These are phyloP conservation scores for Caenorhabditis afra DNA, from an alignment of 2,888 invertebrate genomes.

Conservation along the genomic window DNA sequence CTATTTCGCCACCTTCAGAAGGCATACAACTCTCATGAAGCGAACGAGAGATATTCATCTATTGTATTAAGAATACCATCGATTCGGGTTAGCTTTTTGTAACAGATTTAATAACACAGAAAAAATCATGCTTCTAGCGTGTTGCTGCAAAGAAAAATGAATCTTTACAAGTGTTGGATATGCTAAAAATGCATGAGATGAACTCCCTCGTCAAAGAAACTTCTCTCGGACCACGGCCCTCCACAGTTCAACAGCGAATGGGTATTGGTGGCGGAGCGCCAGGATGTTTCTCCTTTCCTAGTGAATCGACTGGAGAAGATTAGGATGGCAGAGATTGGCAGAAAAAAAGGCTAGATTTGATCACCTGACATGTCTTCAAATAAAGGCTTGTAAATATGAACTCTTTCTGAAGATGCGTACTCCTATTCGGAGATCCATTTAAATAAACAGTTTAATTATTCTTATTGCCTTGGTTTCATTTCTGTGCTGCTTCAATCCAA, in stretches of 20 bases:
- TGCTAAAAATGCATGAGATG: slow-evolving; percentile 77
- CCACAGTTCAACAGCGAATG: slow-evolving; percentile 55
- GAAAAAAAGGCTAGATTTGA: background rate
- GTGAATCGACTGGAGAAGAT: slow-evolving; percentile 15
- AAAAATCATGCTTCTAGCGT: slow-evolving; percentile 69
- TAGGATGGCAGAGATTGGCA: too few species aligned
- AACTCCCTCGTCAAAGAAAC: slow-evolving; percentile 78
- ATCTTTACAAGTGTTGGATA: slow-evolving; percentile 79
- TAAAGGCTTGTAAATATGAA: too few species aligned
- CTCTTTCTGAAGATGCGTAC: too few species aligned
- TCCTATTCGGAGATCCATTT: too few species aligned
- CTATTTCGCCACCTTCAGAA: slow-evolving; percentile 67
- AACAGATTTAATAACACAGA: slow-evolving; percentile 2
- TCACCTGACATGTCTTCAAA: too few species aligned
- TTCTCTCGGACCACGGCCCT: slow-evolving; percentile 72
- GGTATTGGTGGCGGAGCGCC: slow-evolving; percentile 57
- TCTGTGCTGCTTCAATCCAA: too few species aligned
- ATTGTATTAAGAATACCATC: slow-evolving; percentile 78
- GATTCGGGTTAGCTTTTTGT: slow-evolving; percentile 67
- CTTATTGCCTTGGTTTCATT: too few species aligned
- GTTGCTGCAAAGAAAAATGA: slow-evolving; percentile 80
- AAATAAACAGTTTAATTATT: too few species aligned
- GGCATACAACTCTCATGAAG: slow-evolving; percentile 64
- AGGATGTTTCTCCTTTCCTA: slow-evolving; percentile 35
- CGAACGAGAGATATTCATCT: slow-evolving; percentile 75